phyloP scores from a whole-genome alignment of 2,888 invertebrate genomes.

The Osmoderma eremita region DNA sequence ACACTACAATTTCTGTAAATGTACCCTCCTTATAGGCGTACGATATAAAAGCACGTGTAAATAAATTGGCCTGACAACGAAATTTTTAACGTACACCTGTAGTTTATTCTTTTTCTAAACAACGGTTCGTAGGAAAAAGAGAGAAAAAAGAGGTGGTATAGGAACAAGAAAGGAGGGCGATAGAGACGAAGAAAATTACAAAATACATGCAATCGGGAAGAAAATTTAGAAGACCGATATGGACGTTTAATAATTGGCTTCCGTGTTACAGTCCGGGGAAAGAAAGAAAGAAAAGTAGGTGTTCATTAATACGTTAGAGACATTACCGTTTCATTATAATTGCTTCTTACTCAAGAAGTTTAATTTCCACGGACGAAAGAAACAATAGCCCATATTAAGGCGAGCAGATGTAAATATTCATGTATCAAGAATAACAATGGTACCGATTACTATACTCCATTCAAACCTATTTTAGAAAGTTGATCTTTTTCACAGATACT shows the following conservation, averaged over 20 bases:
- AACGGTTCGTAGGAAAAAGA: conserved; percentile 12
- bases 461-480: conserved; percentile 52
- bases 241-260: conserved; percentile 33
- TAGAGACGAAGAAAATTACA: conserved; percentile 37
- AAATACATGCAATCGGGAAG: conserved; percentile 33
- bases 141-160: background rate
- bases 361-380: conserved; percentile 52
- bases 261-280: conserved; percentile 17
- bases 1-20: conserved; percentile 45
- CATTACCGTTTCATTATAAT: conserved; percentile 51
- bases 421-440: conserved; percentile 53
- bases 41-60: conserved; percentile 47
- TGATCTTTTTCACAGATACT: conserved; percentile 50
- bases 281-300: conserved; percentile 25
- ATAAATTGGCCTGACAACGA: conserved; percentile 47
- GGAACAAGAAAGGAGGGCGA: conserved; percentile 17
- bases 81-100: conserved; percentile 48
- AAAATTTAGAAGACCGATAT: conserved; percentile 28
- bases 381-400: conserved; percentile 55
- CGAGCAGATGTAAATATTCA: conserved; percentile 56
- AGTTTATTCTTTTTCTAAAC: conserved; percentile 30
- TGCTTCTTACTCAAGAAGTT: conserved; percentile 50
- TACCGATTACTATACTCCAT: conserved; percentile 53
- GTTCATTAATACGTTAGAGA: conserved; percentile 40
- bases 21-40: conserved; percentile 39